phyloP scores from a whole-genome alignment of 2,888 invertebrate species.

The Microplitis manilae region DNA sequence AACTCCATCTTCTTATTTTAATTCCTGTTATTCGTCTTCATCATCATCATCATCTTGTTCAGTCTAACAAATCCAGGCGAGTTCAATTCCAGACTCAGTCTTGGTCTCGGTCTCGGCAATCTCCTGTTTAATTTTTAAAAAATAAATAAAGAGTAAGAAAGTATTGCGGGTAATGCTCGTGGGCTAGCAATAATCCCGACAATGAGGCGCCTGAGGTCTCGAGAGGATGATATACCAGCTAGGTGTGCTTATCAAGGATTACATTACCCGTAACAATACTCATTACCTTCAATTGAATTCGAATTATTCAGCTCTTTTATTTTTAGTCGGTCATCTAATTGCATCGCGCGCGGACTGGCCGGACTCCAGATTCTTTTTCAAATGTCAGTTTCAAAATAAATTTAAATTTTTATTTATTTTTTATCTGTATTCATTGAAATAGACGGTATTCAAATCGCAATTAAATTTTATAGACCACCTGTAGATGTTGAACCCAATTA shows the following conservation, averaged over 20 bases:
- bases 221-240: not conserved
- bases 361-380: too few species aligned
- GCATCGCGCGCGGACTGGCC: too few species aligned
- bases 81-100: not conserved
- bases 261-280: not conserved
- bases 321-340: too few species aligned
- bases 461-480: slow-evolving; percentile 46
- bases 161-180: slow-evolving; percentile 4
- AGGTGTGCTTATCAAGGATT: slow-evolving; percentile 19
- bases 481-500: slow-evolving; percentile 58
- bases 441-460: not conserved
- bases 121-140: not conserved
- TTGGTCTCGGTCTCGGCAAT: not conserved
- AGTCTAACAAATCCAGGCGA: not conserved
- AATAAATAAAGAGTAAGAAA: slow-evolving; percentile 5
- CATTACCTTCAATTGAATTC: slow-evolving; percentile 22
- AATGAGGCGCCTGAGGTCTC: slow-evolving; percentile 22
- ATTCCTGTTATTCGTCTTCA: not conserved
- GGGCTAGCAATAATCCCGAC: slow-evolving; percentile 3
- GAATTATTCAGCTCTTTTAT: not conserved
- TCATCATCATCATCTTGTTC: not conserved
- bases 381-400: too few species aligned
- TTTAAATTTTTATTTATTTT: too few species aligned
- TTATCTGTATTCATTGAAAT: not conserved
- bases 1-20: too few species aligned